phyloP scores from a whole-genome alignment of 2,888 invertebrate genomes.

The Morinoia aosen region DNA sequence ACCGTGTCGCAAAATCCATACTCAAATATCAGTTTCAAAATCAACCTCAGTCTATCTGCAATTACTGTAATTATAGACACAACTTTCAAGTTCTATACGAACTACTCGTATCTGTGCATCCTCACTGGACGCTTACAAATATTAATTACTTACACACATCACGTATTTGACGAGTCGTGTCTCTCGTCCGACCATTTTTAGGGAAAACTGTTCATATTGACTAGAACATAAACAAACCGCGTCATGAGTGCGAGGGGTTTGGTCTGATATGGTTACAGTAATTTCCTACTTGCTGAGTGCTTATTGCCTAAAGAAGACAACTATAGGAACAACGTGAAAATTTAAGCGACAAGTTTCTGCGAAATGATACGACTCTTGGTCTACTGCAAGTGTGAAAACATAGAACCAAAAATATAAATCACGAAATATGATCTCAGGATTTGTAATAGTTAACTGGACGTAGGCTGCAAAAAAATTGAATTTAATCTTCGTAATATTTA shows the following conservation, averaged over 20 bases:
- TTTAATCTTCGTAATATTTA: constrained; percentile 69
- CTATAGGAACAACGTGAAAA: not conserved
- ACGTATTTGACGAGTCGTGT: not conserved
- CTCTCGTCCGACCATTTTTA: not conserved
- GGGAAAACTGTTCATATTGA: not conserved
- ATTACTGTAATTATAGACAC: not conserved
- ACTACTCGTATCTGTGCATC: not conserved
- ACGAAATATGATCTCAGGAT: not conserved
- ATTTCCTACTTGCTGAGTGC: not conserved
- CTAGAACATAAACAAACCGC: not conserved
- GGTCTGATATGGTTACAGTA: not conserved
- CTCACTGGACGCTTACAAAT: too few relatives aligned
- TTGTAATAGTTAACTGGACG: not conserved
- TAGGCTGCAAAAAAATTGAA: constrained; percentile 79
- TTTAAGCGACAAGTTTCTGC: not conserved
- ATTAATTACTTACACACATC: not conserved
- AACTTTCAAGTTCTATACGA: not conserved
- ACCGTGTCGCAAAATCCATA: too few relatives aligned
- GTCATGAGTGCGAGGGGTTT: not conserved
- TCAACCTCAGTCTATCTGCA: not conserved
- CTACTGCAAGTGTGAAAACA: too few relatives aligned
- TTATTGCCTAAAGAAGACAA: not conserved
- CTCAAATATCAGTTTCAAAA: not conserved
- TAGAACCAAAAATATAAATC: not conserved
- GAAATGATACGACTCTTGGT: not conserved